These are phyloP conservation scores for Pachyramphus minor DNA, from an alignment of 2,113 vertebrate genomes.

Conservation along the genomic window DNA sequence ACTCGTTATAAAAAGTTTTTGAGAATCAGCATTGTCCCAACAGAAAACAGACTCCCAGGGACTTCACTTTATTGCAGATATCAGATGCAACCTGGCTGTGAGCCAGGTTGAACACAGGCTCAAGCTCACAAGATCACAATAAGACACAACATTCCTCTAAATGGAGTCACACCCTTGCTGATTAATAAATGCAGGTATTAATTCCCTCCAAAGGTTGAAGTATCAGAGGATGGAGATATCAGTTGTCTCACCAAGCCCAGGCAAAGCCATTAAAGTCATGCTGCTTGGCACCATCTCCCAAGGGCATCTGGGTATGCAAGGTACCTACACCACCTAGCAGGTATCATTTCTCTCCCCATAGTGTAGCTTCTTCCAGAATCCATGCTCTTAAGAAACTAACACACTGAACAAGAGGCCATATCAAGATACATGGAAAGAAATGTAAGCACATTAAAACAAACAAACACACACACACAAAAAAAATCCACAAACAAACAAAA, in stretches of 20 bases:
- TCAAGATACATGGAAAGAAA: neutral
- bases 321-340: neutral
- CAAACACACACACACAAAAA: too few relatives aligned
- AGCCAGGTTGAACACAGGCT: neutral
- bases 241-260: neutral
- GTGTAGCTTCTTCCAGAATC: neutral
- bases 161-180: neutral
- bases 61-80: neutral
- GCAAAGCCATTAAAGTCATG: neutral
- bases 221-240: neutral
- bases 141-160: neutral
- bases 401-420: neutral
- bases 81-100: neutral
- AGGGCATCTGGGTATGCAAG: neutral
- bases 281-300: neutral
- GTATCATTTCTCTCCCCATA: neutral
- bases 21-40: neutral
- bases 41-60: neutral
- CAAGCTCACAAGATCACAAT: neutral
- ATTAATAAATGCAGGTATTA: neutral
- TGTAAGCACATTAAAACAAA: fast-evolving
- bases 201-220: neutral
- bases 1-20: neutral
- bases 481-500: too few relatives aligned
- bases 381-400: neutral